Evolutionary conservation across 2,797 vertebrate species (phyloP), one percentile per base, ranked within the genome.

Genomic region (Allobates femoralis): DNA sequence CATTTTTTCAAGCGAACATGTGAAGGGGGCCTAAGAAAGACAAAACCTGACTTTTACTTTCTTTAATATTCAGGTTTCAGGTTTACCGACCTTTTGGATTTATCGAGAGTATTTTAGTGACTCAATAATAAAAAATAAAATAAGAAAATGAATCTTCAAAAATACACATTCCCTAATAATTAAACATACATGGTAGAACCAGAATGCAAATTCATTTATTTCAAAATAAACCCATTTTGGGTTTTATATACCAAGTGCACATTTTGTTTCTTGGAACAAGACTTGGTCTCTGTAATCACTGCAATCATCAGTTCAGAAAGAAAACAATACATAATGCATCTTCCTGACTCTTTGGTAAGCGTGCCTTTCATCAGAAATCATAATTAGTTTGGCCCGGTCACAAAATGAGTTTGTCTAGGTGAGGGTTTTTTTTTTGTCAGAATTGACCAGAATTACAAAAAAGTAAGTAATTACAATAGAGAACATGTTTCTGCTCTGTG

Each of bases 271-370:
- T n/a, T 46, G 11, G 23, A 46, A 73, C 23, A 73, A 1, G 14
- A 21, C 69, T 73, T 71, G 21, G 34, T 3, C 6, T n/a, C 21
- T 46, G 69, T 73, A 73, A 73, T 73, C 2, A 73, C 23, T n/a
- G 23, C 69, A 73, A 73, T 73, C 69, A 73, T 73, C 37, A 73
- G 46, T 73, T 73, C 37, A 26, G 69, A 73, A 41, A 73, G 69
- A 73, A 50, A 50, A 73, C 69, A 73, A 73, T 73, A 73, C 37
- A n/a, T 73, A 46, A 34, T 50, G 41, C 41, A 50, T 73, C 23
- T n/a, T 50, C 21, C 67, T 46, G 34, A 71, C 34, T 71, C 3
- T 16, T 46, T 16, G 23, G 69, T 50, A 46, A 73, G 69, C 2
- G 67, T 16, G 12, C 23, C 23, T 16, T 11, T 73, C 69, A 46